These are phyloP conservation scores for Chymomyza amoena DNA, from an alignment of 2,888 invertebrate genomes.

Conservation along the genomic window DNA sequence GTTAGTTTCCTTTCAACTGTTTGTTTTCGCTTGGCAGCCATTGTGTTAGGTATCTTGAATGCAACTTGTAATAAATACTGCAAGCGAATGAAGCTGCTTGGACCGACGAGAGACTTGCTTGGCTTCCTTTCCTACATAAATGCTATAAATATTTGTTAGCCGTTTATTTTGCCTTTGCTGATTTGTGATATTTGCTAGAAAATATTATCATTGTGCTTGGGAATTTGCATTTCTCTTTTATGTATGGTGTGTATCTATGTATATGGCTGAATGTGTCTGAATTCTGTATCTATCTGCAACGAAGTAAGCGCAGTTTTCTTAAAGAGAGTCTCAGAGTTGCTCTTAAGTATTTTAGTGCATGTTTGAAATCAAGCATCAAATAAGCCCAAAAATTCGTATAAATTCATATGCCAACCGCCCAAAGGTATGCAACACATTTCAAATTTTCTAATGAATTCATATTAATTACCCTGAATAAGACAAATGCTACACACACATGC, in stretches of 20 bases:
- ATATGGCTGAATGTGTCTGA: too few species aligned
- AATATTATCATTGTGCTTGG: constrained; percentile 52
- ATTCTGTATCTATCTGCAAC: neutral
- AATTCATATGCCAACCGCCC: constrained; percentile 13
- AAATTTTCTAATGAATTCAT: constrained; percentile 9
- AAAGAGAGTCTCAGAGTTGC: neutral
- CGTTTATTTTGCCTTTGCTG: constrained; percentile 61
- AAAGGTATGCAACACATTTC: constrained; percentile 45
- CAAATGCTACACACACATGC: constrained; percentile 9
- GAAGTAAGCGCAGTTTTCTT: neutral
- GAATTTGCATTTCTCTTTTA: constrained; percentile 40
- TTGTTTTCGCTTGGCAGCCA: constrained; percentile 51
- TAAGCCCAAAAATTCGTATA: too few species aligned
- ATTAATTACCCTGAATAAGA: constrained; percentile 57
- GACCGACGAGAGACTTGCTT: constrained; percentile 12
- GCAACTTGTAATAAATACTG: constrained; percentile 69
- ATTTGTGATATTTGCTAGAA: constrained; percentile 68
- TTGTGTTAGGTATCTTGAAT: constrained; percentile 50
- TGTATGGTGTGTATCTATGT: neutral
- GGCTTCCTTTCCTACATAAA: constrained; percentile 25
- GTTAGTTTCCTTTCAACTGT: constrained; percentile 38
- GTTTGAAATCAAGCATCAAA: neutral
- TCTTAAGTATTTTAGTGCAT: neutral
- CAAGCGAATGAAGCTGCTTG: constrained; percentile 29
- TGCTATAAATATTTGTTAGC: constrained; percentile 67